Evolutionary conservation across 1,140 invertebrate genomes (phyloP).

Genomic region (Mizuhopecten yessoensis): DNA sequence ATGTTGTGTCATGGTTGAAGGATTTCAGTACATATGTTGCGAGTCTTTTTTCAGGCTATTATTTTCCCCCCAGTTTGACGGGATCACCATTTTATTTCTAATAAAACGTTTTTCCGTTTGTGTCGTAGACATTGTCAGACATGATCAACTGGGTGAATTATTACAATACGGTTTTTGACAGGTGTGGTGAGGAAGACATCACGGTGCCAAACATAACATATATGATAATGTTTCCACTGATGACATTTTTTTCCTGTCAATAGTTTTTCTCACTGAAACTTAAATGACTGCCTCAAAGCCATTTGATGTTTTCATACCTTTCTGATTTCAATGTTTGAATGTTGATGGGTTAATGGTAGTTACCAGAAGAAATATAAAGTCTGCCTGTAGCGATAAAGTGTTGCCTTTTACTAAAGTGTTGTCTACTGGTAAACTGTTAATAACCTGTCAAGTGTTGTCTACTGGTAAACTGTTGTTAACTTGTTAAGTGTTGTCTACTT

Average conservation of each 20-base stretch:
- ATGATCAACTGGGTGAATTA: not conserved
- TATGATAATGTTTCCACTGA: not conserved
- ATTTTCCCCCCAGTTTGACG: not conserved
- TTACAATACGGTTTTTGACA: not conserved
- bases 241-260: not conserved
- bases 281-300: not conserved
- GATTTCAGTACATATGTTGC: not conserved
- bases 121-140: not conserved
- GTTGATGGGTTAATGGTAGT: too few species aligned
- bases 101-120: not conserved
- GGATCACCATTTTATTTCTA: constrained; percentile 33
- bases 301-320: not conserved
- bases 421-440: too few species aligned
- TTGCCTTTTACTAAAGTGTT: not conserved
- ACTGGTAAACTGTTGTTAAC: too few species aligned
- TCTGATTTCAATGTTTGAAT: too few species aligned
- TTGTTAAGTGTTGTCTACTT: too few species aligned
- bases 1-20: not conserved
- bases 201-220: not conserved
- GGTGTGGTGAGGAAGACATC: not conserved
- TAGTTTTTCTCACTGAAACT: not conserved
- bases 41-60: not conserved
- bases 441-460: too few species aligned
- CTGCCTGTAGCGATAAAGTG: too few species aligned
- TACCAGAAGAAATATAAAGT: too few species aligned